Evolutionary conservation across 2,888 invertebrate species (phyloP).

Genomic region (Erebia palarica): DNA sequence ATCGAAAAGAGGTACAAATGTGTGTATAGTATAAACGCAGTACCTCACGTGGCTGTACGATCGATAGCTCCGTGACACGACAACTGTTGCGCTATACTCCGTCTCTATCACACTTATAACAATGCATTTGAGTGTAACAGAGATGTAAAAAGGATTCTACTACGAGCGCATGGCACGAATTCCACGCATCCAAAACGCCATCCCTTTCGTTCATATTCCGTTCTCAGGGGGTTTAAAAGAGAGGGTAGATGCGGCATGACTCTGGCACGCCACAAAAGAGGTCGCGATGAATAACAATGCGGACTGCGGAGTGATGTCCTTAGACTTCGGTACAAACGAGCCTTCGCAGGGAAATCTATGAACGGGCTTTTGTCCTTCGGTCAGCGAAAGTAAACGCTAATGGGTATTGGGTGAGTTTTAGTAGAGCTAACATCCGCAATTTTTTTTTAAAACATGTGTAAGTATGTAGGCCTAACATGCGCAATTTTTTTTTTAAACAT

Average conservation of each 20-base stretch:
- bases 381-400: neutral
- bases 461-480: too few species aligned
- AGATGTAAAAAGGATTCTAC: constrained; percentile 60
- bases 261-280: constrained; percentile 77
- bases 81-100: constrained; percentile 74
- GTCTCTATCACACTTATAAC: constrained; percentile 49
- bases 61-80: constrained; percentile 70
- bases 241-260: constrained; percentile 74
- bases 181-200: constrained; percentile 58
- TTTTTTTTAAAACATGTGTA: too few species aligned
- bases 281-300: constrained; percentile 81
- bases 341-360: constrained; percentile 18
- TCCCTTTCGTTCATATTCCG: constrained; percentile 46
- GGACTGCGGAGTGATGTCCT: constrained; percentile 80
- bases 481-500: too few species aligned
- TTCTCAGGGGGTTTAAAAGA: constrained; percentile 44
- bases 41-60: constrained; percentile 70
- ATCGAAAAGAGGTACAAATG: constrained; percentile 35
- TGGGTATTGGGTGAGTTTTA: too few species aligned
- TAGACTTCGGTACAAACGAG: constrained; percentile 21
- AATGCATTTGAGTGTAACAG: constrained; percentile 38
- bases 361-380: constrained; percentile 4
- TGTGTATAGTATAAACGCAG: constrained; percentile 42
- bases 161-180: constrained; percentile 66
- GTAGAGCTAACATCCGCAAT: too few species aligned